Evolutionary conservation across 2,797 vertebrate species (phyloP), one percentile per base, ranked within the genome.

Genomic region (Gastrophryne carolinensis): DNA sequence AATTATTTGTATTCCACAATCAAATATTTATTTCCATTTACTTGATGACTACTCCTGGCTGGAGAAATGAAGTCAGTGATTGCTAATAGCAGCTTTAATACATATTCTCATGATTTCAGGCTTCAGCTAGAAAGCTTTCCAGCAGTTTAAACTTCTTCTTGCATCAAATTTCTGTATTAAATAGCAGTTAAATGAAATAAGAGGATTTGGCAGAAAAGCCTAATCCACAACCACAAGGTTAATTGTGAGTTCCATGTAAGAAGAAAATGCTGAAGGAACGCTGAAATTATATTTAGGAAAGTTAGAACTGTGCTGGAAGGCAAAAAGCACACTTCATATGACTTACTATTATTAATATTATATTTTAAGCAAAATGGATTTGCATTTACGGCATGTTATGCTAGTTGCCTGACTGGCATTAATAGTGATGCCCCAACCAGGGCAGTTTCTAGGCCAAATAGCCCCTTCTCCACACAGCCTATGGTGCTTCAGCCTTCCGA

Each of bases 131-230:
- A 29, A 15, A 24, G 7, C 7, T 73, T 49, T 68, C 49, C 41
- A 60, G 58, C 1, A 54, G 47, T 53, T 30, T 30, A 80, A 81
- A 72, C 50, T n/a, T 76, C 11, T 5, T 62, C 26, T 29, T 26
- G 1, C 27, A 61, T 53, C 0, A 0, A 3, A 70, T 47, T 76
- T 17, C 21, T 71, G 2, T 0, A 50, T 83, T 32, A 82, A 79
- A 75, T 3, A 34, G 4, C 32, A 73, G 7, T 37, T 75, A 81
- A 78, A 80, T 56, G 4, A 64, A 79, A 75, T 66, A 61, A 73
- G 35, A 72, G 8, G 58, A 78, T 79, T 78, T 81, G 50, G 30
- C 17, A 78, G 12, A 79, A 32, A 75, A 74, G 12, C 12, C 1
- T 13, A 13, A 39, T 74, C 32, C 66, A 49, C 13, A 61, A 15